Base-by-base conservation (phyloP, 2,797 vertebrate species). In the Vultur gryphus region DNA sequence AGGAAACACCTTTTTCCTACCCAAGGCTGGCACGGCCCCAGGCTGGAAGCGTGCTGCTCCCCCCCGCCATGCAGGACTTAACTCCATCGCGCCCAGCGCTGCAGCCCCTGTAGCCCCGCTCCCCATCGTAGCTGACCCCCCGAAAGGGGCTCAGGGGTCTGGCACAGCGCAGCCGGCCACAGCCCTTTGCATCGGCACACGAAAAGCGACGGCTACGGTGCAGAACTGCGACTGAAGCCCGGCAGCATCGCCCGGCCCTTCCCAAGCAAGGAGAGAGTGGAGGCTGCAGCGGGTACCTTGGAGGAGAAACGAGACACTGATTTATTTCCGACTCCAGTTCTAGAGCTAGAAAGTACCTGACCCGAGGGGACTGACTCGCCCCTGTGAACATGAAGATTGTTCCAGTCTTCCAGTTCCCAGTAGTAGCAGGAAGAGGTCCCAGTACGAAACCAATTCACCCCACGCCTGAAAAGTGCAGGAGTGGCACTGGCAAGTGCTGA, bases 1-100 rank as follows among this genome's bases (percentile, higher is more conserved):
- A 98, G 97, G 97, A 98, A 98, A 95, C 97, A 98, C 94, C 97
- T 97, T 98, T 98, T 98, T 98, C 97, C 97, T 96, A 97, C 90
- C 25, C 84, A 43, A 76, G 57, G 51, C 39, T 1, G 0, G 57
- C 61, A 79, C 18, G 13, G 87, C 37, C 5, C 58, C 0, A 1
- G 43, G 46, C 70, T 95, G 81, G 84, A 87, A 95, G 75, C 15
- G 2, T 2, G 11, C 51, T 31, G 86, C 69, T 70, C 51, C 57
- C 62, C 62, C 55, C 44, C 9, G 1, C 23, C 52, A 23, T 0
- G 6, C 17, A 33, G 89, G 71, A 77, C 59, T 97, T 96, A 97
- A 96, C 95, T 87, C 95, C 64, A 70, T 49, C 11, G 0, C 1
- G 0, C 43, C 84, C 84, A 54, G 49, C 1, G 3, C 29, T 21